A percentile compares a stretch with the other conserved stretches of the same genome.
These are phyloP conservation scores for Aleiodes testaceus DNA, from an alignment of 2,888 invertebrate genomes.

Conservation along the genomic window DNA sequence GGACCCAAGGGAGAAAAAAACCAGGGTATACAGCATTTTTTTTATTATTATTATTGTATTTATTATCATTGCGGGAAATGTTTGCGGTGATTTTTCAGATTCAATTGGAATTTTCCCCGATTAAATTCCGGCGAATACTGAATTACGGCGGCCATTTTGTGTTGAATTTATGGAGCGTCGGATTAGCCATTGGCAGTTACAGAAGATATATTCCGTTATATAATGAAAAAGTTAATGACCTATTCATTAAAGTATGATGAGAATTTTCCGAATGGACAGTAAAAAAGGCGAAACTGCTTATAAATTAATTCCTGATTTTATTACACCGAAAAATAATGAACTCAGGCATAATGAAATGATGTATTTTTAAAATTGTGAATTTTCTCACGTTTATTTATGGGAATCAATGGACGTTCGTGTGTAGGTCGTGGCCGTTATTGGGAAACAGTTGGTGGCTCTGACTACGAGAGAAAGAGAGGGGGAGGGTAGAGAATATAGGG, in stretches of 20 bases:
- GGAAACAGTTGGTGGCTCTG: slow-evolving; percentile 63
- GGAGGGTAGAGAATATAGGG: slow-evolving; percentile 44
- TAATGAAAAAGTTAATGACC: too few relatives aligned
- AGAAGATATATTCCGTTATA: too few relatives aligned
- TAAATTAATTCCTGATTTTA: too few relatives aligned
- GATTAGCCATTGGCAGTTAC: too few relatives aligned
- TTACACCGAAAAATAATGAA: too few relatives aligned
- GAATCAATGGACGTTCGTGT: slow-evolving; percentile 45
- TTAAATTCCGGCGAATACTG: background rate
- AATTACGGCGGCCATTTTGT: too few relatives aligned
- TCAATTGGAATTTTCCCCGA: background rate
- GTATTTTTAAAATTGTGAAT: too few relatives aligned
- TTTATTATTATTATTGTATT: slow-evolving; percentile 10
- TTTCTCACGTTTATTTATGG: slow-evolving; percentile 48
- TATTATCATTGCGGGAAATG: background rate
- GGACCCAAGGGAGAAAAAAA: slow-evolving; percentile 17
- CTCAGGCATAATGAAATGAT: background rate
- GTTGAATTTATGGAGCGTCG: too few relatives aligned
- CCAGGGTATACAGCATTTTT: slow-evolving; percentile 9
- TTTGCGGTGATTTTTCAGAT: background rate
- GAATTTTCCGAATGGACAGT: too few relatives aligned
- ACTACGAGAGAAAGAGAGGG: slow-evolving; percentile 30
- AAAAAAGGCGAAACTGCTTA: too few relatives aligned
- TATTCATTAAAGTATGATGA: too few relatives aligned
- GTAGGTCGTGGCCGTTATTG: slow-evolving; percentile 58